Evolutionary conservation across 1,140 invertebrate genomes (phyloP), one percentile per base, ranked within the genome.

Genomic region (Nasonia vitripennis): DNA sequence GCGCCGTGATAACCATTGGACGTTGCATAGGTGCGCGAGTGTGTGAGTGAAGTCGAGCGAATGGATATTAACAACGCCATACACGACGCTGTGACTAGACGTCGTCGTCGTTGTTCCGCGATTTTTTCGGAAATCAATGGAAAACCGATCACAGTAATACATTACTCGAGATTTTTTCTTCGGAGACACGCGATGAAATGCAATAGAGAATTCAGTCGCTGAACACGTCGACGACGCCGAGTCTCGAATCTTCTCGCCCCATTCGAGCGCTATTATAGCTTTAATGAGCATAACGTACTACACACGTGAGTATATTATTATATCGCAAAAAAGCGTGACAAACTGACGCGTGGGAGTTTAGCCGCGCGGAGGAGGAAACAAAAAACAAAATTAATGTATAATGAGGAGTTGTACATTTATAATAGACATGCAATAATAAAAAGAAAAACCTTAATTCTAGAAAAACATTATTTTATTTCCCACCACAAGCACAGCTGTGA

Each of bases 401-500:
- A 27, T 91, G 87, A 90, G 88, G 88, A 92, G 91, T 92, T 92
- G 92, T 92, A 92, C 90, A 92, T 92, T 92, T 92, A 92, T 92
- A 92, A 91, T 92, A 92, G 92, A 91, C 87, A 90, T 87, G 90
- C 87, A 92, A 92, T 92, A 92, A 92, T 90, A 91, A 91, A 91
- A 88, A 86, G 68, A 10, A 75, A 83, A 87, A 86, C 41, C 83
- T 78, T 87, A 87, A 86, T 88, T 78, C 79, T 86, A 86, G 85
- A 34, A 83, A 82, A 62, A 41, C 1, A n/a, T 71, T 31, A 7
- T 68, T 84, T 67, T 34, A 37, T 74, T 51, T 45, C 11, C 27
- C 55, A 11, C 27, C 3, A 17, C 20, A 27, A 17, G 27, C 17
- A 37, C 27, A n/a, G 71, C 9, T 75, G 11, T 75, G 12, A 41